Conservation (phyloP, 1,140 invertebrate genomes). For the Leptoteleia sp. region DNA sequence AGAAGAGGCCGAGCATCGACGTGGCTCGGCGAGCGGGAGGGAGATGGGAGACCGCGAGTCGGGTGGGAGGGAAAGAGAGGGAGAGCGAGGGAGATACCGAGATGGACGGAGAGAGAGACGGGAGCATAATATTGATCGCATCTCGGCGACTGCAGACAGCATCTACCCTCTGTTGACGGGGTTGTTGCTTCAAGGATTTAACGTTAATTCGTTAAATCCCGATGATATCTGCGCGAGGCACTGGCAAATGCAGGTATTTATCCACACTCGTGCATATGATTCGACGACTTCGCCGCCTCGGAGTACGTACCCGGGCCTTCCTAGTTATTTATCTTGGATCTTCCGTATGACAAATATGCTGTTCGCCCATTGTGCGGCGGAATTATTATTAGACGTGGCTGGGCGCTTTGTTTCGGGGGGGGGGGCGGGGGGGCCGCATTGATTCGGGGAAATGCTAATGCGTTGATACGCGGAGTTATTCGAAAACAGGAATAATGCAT, state of each 20-base stretch:
- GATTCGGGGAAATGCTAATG: constrained; percentile 28
- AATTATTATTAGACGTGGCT: constrained; percentile 46
- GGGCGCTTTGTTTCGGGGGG: no score
- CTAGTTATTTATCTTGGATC: constrained; percentile 59
- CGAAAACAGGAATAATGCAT: constrained; percentile 18
- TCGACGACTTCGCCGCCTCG: constrained; percentile 42
- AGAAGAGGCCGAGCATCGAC: constrained; percentile 5
- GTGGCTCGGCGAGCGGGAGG: constrained; percentile 23
- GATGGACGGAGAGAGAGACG: constrained; percentile 51
- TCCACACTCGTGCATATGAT: constrained; percentile 64
- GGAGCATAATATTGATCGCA: constrained; percentile 81
- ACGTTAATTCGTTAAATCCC: constrained; percentile 74
- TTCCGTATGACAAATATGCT: constrained; percentile 51
- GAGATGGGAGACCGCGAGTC: no score
- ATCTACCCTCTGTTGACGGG: constrained; percentile 80
- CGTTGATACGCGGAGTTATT: constrained; percentile 29
- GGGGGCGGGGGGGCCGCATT: constrained; percentile 31
- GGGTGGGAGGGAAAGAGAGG: constrained; percentile 3
- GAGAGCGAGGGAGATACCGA: no score
- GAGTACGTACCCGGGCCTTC: constrained; percentile 30
- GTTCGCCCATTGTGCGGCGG: constrained; percentile 31
- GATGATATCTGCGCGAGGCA: constrained; percentile 61
- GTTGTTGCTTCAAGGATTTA: constrained; percentile 79
- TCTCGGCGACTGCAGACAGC: constrained; percentile 79
- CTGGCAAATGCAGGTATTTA: constrained; percentile 64